phyloP scores from a whole-genome alignment of 2,888 invertebrate genomes.

The Rhogogaster chlorosoma region DNA sequence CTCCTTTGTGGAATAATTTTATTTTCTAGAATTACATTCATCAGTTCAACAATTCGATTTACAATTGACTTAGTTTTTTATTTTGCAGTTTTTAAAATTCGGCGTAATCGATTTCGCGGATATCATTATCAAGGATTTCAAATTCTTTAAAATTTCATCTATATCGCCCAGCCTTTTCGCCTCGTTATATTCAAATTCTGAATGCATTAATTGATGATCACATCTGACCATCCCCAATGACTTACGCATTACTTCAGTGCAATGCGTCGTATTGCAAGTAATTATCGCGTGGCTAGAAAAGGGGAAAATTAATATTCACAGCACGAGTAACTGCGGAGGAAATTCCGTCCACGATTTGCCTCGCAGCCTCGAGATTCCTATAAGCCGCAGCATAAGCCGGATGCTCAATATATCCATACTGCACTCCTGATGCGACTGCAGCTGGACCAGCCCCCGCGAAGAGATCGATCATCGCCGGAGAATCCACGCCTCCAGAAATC shows the following conservation, averaged over 20 bases:
- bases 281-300: not conserved
- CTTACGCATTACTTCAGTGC: not conserved
- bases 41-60: no score
- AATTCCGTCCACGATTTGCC: slow-evolving; percentile 10
- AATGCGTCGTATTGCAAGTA: not conserved
- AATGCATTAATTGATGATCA: not conserved
- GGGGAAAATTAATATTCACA: not conserved
- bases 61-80: no score
- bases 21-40: no score
- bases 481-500: not conserved
- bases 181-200: no score
- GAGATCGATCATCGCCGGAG: not conserved
- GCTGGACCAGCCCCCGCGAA: not conserved
- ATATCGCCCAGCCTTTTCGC: no score
- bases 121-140: no score
- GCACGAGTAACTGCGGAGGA: not conserved
- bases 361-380: not conserved
- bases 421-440: not conserved
- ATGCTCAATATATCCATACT: not conserved
- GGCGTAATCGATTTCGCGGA: no score
- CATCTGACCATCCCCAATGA: not conserved
- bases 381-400: not conserved
- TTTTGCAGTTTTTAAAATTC: no score
- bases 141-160: no score
- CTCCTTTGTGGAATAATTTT: no score